phyloP scores from a whole-genome alignment of 1,140 invertebrate genomes.

The Sycophila sp. region DNA sequence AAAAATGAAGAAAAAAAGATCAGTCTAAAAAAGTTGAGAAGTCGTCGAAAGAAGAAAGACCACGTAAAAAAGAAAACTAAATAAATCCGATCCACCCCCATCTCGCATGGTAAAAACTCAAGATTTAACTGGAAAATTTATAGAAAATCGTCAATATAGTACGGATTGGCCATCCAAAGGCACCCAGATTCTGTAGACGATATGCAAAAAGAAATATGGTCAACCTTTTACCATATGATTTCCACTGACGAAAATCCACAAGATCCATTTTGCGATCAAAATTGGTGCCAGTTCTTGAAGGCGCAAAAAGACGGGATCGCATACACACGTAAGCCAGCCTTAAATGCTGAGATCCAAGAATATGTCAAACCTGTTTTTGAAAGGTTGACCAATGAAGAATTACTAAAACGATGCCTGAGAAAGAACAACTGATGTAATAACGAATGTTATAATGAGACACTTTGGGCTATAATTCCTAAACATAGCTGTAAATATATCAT shows the following conservation, averaged over 20 bases:
- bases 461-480: slow-evolving; percentile 35
- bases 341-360: slow-evolving; percentile 26
- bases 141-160: slow-evolving; percentile 32
- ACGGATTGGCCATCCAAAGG: slow-evolving; percentile 3
- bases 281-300: background rate
- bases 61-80: too few species aligned
- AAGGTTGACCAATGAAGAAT: slow-evolving; percentile 22
- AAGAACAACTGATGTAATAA: slow-evolving; percentile 26
- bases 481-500: slow-evolving; percentile 17
- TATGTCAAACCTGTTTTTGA: slow-evolving; percentile 37
- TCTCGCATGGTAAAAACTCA: too few species aligned
- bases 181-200: slow-evolving; percentile 30
- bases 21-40: too few species aligned
- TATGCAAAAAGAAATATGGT: slow-evolving; percentile 37
- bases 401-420: slow-evolving; percentile 31
- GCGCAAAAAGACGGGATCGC: background rate
- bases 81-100: too few species aligned
- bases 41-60: too few species aligned
- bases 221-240: slow-evolving; percentile 36
- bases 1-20: too few species aligned
- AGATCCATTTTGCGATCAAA: slow-evolving; percentile 24
- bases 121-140: too few species aligned
- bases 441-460: slow-evolving; percentile 32
- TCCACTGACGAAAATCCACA: slow-evolving; percentile 38
- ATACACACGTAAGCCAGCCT: slow-evolving; percentile 20